Conservation (phyloP, 2,888 invertebrate species). For the Metopia argyrocephala region DNA sequence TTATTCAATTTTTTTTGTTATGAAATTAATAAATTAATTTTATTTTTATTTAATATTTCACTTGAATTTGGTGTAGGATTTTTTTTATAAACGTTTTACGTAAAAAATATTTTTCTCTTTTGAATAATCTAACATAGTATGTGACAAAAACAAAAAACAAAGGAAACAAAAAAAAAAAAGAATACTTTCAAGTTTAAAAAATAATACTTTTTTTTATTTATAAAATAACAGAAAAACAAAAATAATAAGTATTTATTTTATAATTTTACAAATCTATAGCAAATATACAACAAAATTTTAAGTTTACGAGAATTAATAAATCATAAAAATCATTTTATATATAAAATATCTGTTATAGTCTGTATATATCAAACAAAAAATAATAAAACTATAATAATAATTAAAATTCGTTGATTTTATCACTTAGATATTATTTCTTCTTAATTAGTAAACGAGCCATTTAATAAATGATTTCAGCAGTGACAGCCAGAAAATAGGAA, state of each 20-base stretch:
- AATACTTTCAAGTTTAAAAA: constrained; percentile 6
- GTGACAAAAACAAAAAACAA: constrained; percentile 6
- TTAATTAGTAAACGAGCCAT: constrained; percentile 6
- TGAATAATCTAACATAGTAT: constrained; percentile 47
- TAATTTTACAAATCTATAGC: too few species aligned
- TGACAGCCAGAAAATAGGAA: neutral
- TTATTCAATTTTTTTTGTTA: neutral
- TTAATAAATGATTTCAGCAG: constrained; percentile 13
- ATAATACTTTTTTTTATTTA: neutral
- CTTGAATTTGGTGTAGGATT: constrained; percentile 61
- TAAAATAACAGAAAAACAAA: constrained; percentile 5
- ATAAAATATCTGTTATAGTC: neutral
- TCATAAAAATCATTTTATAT: constrained; percentile 22
- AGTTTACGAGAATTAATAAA: neutral
- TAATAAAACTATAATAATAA: neutral
- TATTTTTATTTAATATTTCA: constrained; percentile 54
- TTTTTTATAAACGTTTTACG: constrained; percentile 61
- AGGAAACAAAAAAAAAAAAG: constrained; percentile 12
- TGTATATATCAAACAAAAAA: too few species aligned
- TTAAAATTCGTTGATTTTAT: constrained; percentile 63
- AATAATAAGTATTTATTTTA: constrained; percentile 10
- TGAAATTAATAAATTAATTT: constrained; percentile 20
- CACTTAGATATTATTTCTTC: too few species aligned
- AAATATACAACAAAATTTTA: neutral
- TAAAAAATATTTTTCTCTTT: too few species aligned